Evolutionary conservation across 2,797 vertebrate genomes (phyloP), one percentile per base, ranked within the genome.

Genomic region (Hyperoplus lanceolatus): DNA sequence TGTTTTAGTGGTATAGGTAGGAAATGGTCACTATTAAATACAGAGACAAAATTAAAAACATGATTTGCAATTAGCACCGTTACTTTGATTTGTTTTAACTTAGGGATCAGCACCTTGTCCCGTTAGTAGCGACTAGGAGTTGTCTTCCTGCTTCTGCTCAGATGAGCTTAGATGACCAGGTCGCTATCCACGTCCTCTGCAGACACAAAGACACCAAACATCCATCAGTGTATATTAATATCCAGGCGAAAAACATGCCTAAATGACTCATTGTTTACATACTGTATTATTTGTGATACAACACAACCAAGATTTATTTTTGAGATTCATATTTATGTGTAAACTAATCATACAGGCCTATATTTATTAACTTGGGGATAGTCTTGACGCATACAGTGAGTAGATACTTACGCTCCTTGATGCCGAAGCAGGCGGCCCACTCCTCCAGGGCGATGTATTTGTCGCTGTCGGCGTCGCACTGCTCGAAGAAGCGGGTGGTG

Each of bases 381-480:
- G 0, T 36, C 14, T 49, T n/a, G 8, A 4, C 1, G 6, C 21
- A 15, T 1, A 1, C 4, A 1, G 38, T 36, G 1, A 1, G 42
- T 7, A 0, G 8, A 55, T 57, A 97, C 97, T 97, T 93, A 99
- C 98, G 85, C 87, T 99, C 97, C 94, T 98, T 99, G 91, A 99
- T 95, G 94, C 98, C 98, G 0, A 99, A 99, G 96, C 98, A 99
- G 89, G 90, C 69, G 83, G 97, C 97, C 98, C 98, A 99, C 91
- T 99, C 98, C 51, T 99, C 97, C 91, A 99, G 96, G 76, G 97
- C 96, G 7, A 99, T 98, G 95, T 99, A 99, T 87, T 99, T 99
- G 95, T 99, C 98, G 0, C 89, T 94, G 89, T 99, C 98, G 64
- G 97, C 90, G 77, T 99, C 98, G 0, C 98, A 99, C 85, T 95